phyloP scores from a whole-genome alignment of 1,140 invertebrate genomes.

The Meloidogyne chitwoodi region DNA sequence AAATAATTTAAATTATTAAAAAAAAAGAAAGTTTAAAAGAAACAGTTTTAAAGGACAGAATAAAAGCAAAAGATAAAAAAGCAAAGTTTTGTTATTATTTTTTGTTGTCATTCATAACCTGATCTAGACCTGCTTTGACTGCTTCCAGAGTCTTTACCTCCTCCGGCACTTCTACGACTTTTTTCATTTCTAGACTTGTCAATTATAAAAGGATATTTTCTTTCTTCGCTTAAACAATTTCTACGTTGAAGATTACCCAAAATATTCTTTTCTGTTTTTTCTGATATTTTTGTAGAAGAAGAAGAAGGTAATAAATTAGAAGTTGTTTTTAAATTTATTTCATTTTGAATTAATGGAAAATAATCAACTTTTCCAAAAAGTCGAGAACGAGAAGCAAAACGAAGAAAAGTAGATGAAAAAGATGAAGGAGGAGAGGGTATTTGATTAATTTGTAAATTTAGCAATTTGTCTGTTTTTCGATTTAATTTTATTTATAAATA shows the following conservation, averaged over 20 bases:
- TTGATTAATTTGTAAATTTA: not conserved
- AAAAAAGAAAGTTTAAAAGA: not conserved
- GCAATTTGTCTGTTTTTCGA: not conserved
- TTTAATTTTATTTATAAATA: too few relatives aligned
- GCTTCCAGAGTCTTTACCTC: not conserved
- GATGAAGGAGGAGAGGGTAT: not conserved
- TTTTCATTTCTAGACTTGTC: not conserved
- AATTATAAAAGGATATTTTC: not conserved
- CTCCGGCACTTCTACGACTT: not conserved
- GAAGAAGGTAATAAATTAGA: not conserved
- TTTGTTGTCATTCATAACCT: not conserved
- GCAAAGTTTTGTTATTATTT: not conserved
- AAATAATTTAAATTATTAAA: not conserved
- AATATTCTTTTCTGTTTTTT: not conserved
- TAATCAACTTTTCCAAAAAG: slow-evolving; percentile 36
- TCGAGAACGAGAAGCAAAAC: slow-evolving; percentile 38
- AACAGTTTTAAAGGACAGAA: too few relatives aligned
- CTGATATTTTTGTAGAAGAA: not conserved
- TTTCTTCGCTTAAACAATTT: not conserved
- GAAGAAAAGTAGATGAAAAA: slow-evolving; percentile 23
- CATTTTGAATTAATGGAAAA: not conserved
- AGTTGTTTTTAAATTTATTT: not conserved
- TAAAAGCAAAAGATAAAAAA: not conserved
- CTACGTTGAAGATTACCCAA: not conserved
- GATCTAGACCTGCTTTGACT: not conserved